Base-by-base conservation (phyloP, 2,888 invertebrate genomes). In the Andrena dorsata region DNA sequence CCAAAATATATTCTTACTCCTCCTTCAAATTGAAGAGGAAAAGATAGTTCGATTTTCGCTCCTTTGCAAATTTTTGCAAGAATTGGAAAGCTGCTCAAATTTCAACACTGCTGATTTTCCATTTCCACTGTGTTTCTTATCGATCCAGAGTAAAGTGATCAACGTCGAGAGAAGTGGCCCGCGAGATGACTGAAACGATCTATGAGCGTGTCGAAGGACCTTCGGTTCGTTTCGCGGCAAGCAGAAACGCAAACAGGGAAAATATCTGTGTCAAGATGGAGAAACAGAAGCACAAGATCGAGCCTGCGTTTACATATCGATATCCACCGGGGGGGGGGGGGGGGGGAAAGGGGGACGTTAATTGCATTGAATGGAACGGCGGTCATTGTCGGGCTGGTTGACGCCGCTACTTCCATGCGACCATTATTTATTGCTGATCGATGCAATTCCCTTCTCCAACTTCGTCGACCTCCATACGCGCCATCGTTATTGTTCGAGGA, bases 261-360 rank as follows among this genome's bases (percentile, higher is more conserved):
- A 83, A 76, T 83, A 83, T 83, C 63, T 83, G 83, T 83, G 83
- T 79, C 83, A 79, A 72, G 83, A 79, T 56, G 75, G 71, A 64
- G 79, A 79, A 75, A 83, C 63, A 75, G 75, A 79, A 51, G 56
- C 74, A 41, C 47, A 64, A 28, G 79, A 68, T 71, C 71, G 71
- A n/a, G 32, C 26, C 60, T 47, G 30, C 64, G 72, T 60, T 79
- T 26, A 35, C 66, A 51, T 56, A 26, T 28, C 65, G 74, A 49
- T 51, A 26, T 28, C 26, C 49, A 35, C 23, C 32, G 53, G 30
- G n/a, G 23, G 10, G 26, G n/a, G 58, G 35, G 41, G 53, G 30
- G n/a, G 23, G 10, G 26, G n/a, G 58, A 49, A 10, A 53, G 60
- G 26, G 51, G 47, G 60, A 53, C 26, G 66, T 80, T 82, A 76